Base-by-base conservation (phyloP, 2,797 vertebrate genomes). In the Galago senegalensis region DNA sequence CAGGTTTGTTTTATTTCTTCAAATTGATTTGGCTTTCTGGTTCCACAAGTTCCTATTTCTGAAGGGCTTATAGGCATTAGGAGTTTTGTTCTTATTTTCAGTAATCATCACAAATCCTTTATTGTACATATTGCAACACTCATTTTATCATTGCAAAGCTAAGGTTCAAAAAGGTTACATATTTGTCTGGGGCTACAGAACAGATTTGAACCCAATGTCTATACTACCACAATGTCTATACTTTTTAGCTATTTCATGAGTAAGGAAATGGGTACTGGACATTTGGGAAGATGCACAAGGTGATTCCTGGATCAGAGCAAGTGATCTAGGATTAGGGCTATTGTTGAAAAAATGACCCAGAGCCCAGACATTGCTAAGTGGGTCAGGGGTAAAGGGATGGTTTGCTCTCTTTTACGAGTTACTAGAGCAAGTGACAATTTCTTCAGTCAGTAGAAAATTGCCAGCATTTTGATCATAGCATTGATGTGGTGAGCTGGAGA, bases 51-150 rank as follows among this genome's bases (percentile, higher is more conserved):
- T 16, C 14, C 49, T 53, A 16, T 94, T 94, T 91, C 82, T 91
- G 21, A 90, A 92, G 25, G 37, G 27, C 14, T 81, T 89, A 1
- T 69, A 63, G 31, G 7, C 70, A 14, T 21, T 56, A 37, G 46
- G 63, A 69, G 75, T 93, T 95, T 81, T 58, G 79, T 21, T 79
- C 17, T 7, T 61, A 82, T 90, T 86, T 94, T 93, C 63, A 81
- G 69, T 87, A 49, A 70, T 58, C 69, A 82, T 75, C 58, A 80
- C n/a, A 88, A 88, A 37, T 76, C 13, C 14, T 81, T 31, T 72
- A 29, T 21, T 10, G 20, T 21, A 56, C 20, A 69, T 34, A 86
- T 76, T 25, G 61, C 25, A 81, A 89, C 46, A 53, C 1, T 40
- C 40, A 67, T 72, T 82, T 85, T 56, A 65, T 69, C 89, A 72